Percentiles rank a stretch among this genome's conserved stretches.
These are phyloP conservation scores for Echinarachnius parma DNA, from an alignment of 53 echinoderm and acorn worm species.

Conservation along the genomic window DNA sequence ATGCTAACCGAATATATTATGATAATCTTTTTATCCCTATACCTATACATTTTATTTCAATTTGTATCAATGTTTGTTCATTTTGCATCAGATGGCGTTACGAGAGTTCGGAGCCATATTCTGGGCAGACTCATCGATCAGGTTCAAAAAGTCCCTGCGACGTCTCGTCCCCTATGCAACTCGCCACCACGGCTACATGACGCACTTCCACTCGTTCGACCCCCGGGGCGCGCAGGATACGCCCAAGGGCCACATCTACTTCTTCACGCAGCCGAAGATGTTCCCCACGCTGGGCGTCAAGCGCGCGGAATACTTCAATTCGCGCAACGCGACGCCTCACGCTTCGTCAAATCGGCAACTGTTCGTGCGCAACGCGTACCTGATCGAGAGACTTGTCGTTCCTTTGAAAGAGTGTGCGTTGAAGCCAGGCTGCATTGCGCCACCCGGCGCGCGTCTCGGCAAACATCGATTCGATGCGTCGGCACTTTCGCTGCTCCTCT, in stretches of 20 bases:
- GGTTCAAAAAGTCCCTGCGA: slow-evolving; percentile 58
- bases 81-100: slow-evolving; percentile 53
- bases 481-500: slow-evolving; percentile 55
- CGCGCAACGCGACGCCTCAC: slow-evolving; percentile 36
- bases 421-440: slow-evolving; percentile 46
- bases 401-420: slow-evolving; percentile 56
- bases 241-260: slow-evolving; percentile 49
- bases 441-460: slow-evolving; percentile 24
- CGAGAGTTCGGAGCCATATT: slow-evolving; percentile 75
- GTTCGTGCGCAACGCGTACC: slow-evolving; percentile 46
- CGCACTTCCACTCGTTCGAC: slow-evolving; percentile 66
- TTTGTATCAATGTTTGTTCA: no score
- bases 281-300: slow-evolving; percentile 55
- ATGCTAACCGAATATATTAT: no score
- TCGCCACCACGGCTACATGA: slow-evolving; percentile 71
- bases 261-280: slow-evolving; percentile 49
- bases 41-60: no score
- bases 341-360: slow-evolving; percentile 60
- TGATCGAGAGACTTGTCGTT: slow-evolving; percentile 36
- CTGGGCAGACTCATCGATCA: slow-evolving; percentile 63
- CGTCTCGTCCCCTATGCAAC: slow-evolving; percentile 44
- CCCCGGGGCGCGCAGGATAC: slow-evolving; percentile 15
- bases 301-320: slow-evolving; percentile 38
- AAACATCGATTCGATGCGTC: slow-evolving; percentile 63
- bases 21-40: no score